Conservation (phyloP, 2,797 vertebrate genomes). For the Danio jaintianensis region DNA sequence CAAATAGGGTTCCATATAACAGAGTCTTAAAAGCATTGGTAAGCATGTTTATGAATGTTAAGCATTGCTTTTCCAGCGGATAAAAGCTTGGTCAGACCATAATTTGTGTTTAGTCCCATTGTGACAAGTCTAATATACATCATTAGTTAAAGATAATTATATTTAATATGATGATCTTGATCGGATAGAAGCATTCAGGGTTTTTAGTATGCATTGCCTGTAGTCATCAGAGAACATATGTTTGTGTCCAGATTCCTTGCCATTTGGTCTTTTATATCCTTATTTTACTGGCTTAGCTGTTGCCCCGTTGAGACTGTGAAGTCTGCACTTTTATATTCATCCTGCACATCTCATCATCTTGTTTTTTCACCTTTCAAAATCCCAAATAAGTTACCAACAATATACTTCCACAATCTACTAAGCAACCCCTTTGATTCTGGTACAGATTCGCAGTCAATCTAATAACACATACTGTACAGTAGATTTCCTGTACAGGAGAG, state of each 20-base stretch:
- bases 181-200: neutral
- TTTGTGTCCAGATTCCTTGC: slow-evolving; percentile 52
- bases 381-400: slow-evolving; percentile 51
- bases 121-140: too few species aligned
- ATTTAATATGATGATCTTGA: neutral
- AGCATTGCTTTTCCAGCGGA: neutral
- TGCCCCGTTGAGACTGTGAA: slow-evolving; percentile 60
- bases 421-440: slow-evolving; percentile 21
- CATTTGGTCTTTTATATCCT: slow-evolving; percentile 55
- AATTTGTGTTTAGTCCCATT: too few species aligned
- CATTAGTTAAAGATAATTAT: neutral
- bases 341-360: slow-evolving; percentile 43
- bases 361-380: slow-evolving; percentile 53
- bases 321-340: slow-evolving; percentile 51
- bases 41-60: neutral
- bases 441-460: slow-evolving; percentile 39
- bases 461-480: slow-evolving; percentile 26
- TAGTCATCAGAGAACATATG: slow-evolving; percentile 37
- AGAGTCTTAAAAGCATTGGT: neutral
- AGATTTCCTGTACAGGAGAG: slow-evolving; percentile 13
- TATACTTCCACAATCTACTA: slow-evolving; percentile 29
- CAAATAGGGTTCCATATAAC: neutral
- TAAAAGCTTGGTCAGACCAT: neutral
- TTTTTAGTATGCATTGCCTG: neutral
- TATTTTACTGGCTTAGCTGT: slow-evolving; percentile 48